Evolutionary conservation across 2,797 vertebrate genomes (phyloP).

Genomic region (Ara ararauna): DNA sequence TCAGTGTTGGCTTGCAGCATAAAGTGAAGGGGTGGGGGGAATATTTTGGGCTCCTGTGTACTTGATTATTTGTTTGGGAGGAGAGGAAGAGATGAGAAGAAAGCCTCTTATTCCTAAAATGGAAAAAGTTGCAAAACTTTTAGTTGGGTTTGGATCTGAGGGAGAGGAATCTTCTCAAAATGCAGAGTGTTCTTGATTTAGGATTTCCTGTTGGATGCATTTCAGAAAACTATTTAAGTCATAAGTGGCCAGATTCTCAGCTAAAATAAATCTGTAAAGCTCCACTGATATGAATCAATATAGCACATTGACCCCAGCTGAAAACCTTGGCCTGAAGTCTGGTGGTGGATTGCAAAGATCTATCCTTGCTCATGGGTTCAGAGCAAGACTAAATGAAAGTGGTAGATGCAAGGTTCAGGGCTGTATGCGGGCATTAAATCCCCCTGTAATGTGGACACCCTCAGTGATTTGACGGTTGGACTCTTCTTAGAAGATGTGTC

Average conservation of each 20-base stretch:
- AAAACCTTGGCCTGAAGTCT: not conserved
- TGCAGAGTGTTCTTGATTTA: constrained; percentile 65
- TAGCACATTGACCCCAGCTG: not conserved
- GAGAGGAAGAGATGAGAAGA: constrained; percentile 43
- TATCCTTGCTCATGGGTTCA: not conserved
- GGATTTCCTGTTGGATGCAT: constrained; percentile 59
- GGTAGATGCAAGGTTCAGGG: not conserved
- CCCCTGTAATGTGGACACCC: accelerated
- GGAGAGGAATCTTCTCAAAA: constrained; percentile 57
- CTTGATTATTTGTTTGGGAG: constrained; percentile 63
- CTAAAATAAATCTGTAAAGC: constrained; percentile 35
- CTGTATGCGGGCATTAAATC: not conserved
- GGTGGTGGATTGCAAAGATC: not conserved
- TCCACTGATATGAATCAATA: not conserved
- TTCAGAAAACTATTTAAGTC: constrained; percentile 60
- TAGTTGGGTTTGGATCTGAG: constrained; percentile 26
- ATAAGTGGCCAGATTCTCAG: constrained; percentile 48
- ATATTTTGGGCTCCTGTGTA: constrained; percentile 50
- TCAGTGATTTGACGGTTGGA: not conserved
- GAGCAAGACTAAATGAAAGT: not conserved
- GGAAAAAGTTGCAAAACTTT: constrained; percentile 54
- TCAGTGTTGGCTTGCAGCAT: not conserved
- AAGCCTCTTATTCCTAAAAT: constrained; percentile 64
- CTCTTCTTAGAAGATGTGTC: not conserved
- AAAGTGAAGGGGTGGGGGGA: not conserved